A percentile compares a stretch with the other conserved stretches of the same genome.
These are phyloP conservation scores for Podarcis raffonei DNA, from an alignment of 2,113 vertebrate species.

Conservation along the genomic window DNA sequence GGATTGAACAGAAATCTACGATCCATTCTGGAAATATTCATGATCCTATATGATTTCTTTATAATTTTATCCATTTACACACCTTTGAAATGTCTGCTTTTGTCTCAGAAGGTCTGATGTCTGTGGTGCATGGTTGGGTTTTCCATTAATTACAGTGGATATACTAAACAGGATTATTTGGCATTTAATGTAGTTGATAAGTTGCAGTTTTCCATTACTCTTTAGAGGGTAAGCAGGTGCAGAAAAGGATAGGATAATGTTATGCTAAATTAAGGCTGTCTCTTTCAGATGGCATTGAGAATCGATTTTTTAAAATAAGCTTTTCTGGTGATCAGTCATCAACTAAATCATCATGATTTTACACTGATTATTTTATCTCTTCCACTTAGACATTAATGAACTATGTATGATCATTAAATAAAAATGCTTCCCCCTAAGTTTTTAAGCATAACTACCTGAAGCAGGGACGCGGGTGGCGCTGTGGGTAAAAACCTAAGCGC, in stretches of 20 bases:
- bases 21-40: background rate
- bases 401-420: constrained; percentile 42
- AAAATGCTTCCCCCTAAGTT: constrained; percentile 46
- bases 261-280: constrained; percentile 77
- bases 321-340: constrained; percentile 67
- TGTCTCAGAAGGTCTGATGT: constrained; percentile 30
- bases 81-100: constrained; percentile 27
- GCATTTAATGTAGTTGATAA: constrained; percentile 62
- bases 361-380: constrained; percentile 57
- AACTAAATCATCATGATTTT: constrained; percentile 70
- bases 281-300: constrained; percentile 71
- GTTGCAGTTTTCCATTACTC: constrained; percentile 69
- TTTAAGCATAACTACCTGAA: constrained; percentile 49
- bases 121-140: constrained; percentile 41
- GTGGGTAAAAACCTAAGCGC: no score
- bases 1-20: background rate
- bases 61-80: background rate
- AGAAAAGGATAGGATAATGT: constrained; percentile 71
- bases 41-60: background rate
- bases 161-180: constrained; percentile 48
- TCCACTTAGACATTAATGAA: constrained; percentile 59
- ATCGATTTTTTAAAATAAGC: constrained; percentile 77
- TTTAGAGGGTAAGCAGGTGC: constrained; percentile 75
- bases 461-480: no score
- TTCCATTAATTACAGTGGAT: constrained; percentile 60